phyloP scores from a whole-genome alignment of 2,113 vertebrate genomes.

The Etia nguti region DNA sequence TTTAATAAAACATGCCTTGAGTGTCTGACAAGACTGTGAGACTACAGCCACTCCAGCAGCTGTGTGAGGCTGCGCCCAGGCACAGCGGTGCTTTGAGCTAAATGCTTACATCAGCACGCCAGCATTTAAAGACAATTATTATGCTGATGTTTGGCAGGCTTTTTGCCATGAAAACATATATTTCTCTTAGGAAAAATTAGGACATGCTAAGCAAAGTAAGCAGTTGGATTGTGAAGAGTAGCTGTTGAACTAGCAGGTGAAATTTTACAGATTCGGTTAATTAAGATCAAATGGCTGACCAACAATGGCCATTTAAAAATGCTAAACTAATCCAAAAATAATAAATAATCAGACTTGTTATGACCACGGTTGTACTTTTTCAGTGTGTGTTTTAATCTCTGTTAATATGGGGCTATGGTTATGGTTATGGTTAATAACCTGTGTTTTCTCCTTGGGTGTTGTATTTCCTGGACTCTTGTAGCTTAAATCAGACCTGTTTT shows the following conservation, averaged over 20 bases:
- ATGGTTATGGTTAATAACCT: neutral
- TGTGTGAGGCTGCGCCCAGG: neutral
- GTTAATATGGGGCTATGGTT: neutral
- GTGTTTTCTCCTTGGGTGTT: neutral
- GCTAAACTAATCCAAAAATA: neutral
- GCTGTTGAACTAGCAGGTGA: neutral
- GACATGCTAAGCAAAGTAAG: neutral
- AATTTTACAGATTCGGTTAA: neutral
- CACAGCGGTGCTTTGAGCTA: neutral
- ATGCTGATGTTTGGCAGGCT: neutral
- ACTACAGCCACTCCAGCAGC: neutral
- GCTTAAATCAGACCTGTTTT: neutral
- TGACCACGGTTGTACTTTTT: neutral
- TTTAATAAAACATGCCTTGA: neutral
- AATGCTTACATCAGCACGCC: neutral
- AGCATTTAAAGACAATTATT: neutral
- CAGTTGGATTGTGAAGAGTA: neutral
- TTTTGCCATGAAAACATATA: neutral
- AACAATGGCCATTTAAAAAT: neutral
- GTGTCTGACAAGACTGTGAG: neutral
- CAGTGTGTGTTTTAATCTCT: neutral
- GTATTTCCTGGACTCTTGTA: neutral
- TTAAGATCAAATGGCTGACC: neutral
- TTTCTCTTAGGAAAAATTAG: neutral
- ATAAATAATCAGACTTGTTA: neutral